phyloP scores from a whole-genome alignment of 2,113 vertebrate species.

The Rhegmatorhina hoffmannsi region DNA sequence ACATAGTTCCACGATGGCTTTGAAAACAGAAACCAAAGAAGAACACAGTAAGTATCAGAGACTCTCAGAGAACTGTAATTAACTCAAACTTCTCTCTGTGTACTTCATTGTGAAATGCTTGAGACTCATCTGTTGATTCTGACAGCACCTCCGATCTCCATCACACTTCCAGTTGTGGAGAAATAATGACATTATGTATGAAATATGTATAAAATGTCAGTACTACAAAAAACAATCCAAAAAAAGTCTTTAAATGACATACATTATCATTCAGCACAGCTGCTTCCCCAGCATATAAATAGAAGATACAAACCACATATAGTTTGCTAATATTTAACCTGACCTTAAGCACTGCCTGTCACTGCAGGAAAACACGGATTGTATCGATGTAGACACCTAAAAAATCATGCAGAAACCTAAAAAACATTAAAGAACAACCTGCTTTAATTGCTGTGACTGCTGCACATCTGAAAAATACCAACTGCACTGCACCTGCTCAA shows the following conservation, averaged over 20 bases:
- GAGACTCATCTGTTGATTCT: not conserved
- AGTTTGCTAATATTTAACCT: conserved; percentile 12
- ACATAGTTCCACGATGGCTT: conserved; percentile 74
- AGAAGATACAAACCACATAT: not conserved
- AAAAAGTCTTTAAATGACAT: not conserved
- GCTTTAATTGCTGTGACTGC: not conserved
- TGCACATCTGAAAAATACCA: not conserved
- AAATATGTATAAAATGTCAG: not conserved
- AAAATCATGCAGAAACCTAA: not conserved
- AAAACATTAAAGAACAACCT: not conserved
- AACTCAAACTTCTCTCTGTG: not conserved
- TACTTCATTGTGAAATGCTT: not conserved
- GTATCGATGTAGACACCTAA: not conserved
- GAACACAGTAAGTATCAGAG: not conserved
- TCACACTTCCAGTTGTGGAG: not conserved
- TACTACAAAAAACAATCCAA: not conserved
- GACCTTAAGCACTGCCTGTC: not conserved
- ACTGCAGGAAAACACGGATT: not conserved
- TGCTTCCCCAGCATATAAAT: not conserved
- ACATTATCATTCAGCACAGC: not conserved
- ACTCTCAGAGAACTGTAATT: not conserved
- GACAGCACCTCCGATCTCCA: not conserved
- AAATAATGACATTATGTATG: not conserved
- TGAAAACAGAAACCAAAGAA: not conserved
- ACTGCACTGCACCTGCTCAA: not conserved